Base-by-base conservation (phyloP, 1,140 invertebrate genomes). In the Chionoecetes opilio region DNA sequence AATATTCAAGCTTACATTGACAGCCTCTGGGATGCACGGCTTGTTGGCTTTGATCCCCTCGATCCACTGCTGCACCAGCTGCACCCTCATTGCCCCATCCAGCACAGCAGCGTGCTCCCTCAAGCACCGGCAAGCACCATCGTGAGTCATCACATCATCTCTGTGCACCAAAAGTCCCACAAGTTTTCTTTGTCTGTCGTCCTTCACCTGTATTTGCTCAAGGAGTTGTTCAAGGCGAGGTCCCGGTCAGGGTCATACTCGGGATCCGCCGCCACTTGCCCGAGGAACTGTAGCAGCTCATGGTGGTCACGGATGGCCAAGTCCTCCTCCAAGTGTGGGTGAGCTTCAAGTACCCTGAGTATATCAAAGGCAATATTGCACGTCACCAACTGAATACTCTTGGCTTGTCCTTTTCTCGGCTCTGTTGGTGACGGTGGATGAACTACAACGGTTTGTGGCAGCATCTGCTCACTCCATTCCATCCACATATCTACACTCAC, bases 341-440 rank as follows among this genome's bases (percentile, higher is more conserved):
- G 32, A 31, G 93, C 63, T 3, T 91, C 63, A 5, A 94, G 32
- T 2, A 94, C 21, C 87, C 35, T 89, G 5, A 94, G 75, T 34
- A 94, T 46, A 90, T 90, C 87, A 90, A 82, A 94, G 82, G 93
- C 93, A 35, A 94, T 84, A 46, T 94, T 90, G 34, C 93, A 89
- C 31, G 87, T 94, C 31, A 94, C 93, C 46, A 88, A 38, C 87
- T 94, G 93, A 17, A 94, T 90, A n/a, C 87, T 94, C 29, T 84
- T 89, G 8, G 26, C 35, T 31, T 41, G 75, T 37, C 9, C 35
- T 94, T 89, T 94, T 35, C 53, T 35, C n/a, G 35, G 21, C 89
- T 37, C 0, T 82, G 35, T 3, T 29, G 37, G 38, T 37, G 93
- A 86, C 5, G 34, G 37, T 32, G 82, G 17, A 87, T 86, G 82